phyloP scores from a whole-genome alignment of 2,113 vertebrate genomes.

The Oncorhynchus mykiss region DNA sequence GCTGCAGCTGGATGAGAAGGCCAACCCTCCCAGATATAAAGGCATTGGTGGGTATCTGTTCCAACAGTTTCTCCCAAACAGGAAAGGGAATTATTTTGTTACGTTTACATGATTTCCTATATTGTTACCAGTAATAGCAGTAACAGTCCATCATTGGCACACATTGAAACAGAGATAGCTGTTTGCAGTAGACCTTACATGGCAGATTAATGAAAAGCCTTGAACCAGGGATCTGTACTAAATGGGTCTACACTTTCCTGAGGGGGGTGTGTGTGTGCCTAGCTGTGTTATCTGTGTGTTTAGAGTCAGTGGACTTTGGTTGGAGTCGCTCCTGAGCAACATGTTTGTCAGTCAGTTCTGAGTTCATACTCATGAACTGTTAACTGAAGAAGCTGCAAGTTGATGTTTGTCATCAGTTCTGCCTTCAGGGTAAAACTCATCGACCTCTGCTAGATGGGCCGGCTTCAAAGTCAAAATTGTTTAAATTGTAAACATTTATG shows the following conservation, averaged over 20 bases:
- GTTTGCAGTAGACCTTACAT: not conserved
- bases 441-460: no score
- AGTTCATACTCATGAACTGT: not conserved
- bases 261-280: not conserved
- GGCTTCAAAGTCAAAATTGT: no score
- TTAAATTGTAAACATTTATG: no score
- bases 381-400: not conserved
- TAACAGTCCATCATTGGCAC: not conserved
- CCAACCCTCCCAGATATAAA: conserved; percentile 87
- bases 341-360: conserved; percentile 23
- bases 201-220: not conserved
- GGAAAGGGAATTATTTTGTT: no score
- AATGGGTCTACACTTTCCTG: not conserved
- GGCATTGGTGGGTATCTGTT: conserved; percentile 79
- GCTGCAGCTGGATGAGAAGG: conserved; percentile 92
- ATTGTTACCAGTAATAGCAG: not conserved
- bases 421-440: no score
- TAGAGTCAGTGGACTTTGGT: conserved; percentile 48
- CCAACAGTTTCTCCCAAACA: not conserved
- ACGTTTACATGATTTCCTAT: no score
- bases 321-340: conserved; percentile 13
- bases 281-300: conserved; percentile 24
- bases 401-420: no score
- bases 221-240: not conserved
- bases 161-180: no score